Conservation (phyloP, 2,113 vertebrate genomes). For the Daboia siamensis region DNA sequence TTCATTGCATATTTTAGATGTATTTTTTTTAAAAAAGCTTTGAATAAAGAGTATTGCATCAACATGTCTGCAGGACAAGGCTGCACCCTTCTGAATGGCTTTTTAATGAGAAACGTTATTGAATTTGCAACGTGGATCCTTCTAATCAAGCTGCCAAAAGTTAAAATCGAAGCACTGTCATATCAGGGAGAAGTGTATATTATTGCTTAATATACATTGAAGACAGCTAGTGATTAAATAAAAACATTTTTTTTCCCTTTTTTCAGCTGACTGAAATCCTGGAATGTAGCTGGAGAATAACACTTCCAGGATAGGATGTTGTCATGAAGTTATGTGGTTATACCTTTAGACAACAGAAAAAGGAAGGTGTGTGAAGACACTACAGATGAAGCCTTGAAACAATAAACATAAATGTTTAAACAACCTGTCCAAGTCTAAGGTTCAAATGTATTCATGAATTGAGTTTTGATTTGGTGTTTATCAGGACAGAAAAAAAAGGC, state of each 20-base stretch:
- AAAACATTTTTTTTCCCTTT: slow-evolving; percentile 46
- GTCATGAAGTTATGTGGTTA: slow-evolving; percentile 38
- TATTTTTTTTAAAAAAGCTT: slow-evolving; percentile 21
- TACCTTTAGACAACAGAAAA: slow-evolving; percentile 47
- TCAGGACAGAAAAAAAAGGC: slow-evolving; percentile 2
- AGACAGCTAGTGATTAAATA: slow-evolving; percentile 27
- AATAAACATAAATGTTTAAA: slow-evolving; percentile 59
- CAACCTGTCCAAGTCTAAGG: slow-evolving; percentile 29
- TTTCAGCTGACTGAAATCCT: slow-evolving; percentile 13
- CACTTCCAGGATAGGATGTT: slow-evolving; percentile 30
- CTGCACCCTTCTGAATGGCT: slow-evolving; percentile 6
- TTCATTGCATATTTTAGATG: slow-evolving; percentile 57
- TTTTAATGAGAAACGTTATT: slow-evolving; percentile 30
- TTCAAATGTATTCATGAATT: slow-evolving; percentile 56
- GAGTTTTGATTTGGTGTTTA: slow-evolving; percentile 53
- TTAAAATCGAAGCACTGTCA: slow-evolving; percentile 4
- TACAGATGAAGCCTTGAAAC: slow-evolving; percentile 58
- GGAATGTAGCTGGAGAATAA: slow-evolving; percentile 51
- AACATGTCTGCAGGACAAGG: slow-evolving; percentile 28
- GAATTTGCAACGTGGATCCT: slow-evolving; percentile 15
- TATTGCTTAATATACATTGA: slow-evolving; percentile 32
- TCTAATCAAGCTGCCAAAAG: slow-evolving; percentile 24
- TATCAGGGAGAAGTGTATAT: slow-evolving; percentile 12
- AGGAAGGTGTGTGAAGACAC: slow-evolving; percentile 48
- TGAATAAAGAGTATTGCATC: slow-evolving; percentile 35